Evolutionary conservation across 2,113 vertebrate species (phyloP), one percentile per base, ranked within the genome.

Genomic region (Naja naja): DNA sequence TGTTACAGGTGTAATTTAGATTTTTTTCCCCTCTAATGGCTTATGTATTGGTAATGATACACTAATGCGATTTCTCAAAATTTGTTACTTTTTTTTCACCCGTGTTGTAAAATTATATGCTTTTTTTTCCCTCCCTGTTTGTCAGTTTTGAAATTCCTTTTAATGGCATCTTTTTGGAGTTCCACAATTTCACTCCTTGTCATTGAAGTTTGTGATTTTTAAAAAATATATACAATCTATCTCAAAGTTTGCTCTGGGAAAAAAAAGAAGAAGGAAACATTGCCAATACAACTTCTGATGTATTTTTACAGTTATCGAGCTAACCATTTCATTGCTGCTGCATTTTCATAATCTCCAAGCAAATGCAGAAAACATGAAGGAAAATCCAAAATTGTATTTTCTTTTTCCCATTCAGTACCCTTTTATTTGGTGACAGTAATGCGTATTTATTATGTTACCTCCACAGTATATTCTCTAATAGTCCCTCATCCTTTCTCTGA

Each of bases 1-100:
- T 98, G 98, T 98, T 98, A 98, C 98, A 97, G 98, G 97, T 98
- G 96, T 98, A 98, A 98, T 98, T 98, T 98, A 96, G 97, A 97
- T 97, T 98, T 98, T 97, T 95, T n/a, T n/a, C n/a, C 94, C 45
- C 96, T 98, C 97, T 98, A 98, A 98, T 98, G 97, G 98, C 97
- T 98, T 97, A 97, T 97, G 97, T 97, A 96, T 96, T 95, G 97
- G 97, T 98, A 98, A 98, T 98, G 97, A 98, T 98, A 97, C 97
- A 97, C 97, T 98, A 98, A 98, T 98, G 98, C 97, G 97, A 98
- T 98, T 98, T 98, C 98, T 98, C 97, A 98, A 98, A 98, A 98
- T 98, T 97, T 97, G 97, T 98, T 97, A 97, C 97, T 85, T 85
- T 91, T 91, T 60, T 87, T 64, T 52, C 89, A 81, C 55, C 43